Conservation (phyloP, 2,888 invertebrate genomes). For the Branchipolynoe longqiensis region DNA sequence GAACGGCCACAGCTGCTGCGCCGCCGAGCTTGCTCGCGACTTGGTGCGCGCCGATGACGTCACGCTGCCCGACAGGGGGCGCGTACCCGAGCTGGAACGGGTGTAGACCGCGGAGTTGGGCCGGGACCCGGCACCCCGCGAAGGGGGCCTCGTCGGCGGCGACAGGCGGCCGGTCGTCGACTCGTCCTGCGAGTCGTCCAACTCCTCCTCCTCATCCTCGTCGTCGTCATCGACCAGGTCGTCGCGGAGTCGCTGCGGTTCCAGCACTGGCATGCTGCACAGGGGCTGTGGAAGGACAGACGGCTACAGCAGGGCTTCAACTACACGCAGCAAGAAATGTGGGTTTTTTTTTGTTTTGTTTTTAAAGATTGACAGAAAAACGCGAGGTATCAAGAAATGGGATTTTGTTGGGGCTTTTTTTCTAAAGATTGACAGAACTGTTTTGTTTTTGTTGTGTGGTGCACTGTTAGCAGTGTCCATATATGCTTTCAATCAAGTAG, state of each 20-base stretch:
- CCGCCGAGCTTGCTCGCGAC: conserved; percentile 55
- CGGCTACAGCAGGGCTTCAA: too few relatives aligned
- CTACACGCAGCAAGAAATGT: too few relatives aligned
- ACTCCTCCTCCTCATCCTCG: conserved; percentile 71
- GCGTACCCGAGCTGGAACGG: conserved; percentile 64
- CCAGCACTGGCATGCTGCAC: conserved; percentile 74
- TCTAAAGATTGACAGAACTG: too few relatives aligned
- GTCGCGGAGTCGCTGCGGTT: conserved; percentile 67
- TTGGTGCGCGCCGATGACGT: conserved; percentile 63
- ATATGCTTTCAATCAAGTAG: too few relatives aligned
- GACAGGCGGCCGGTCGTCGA: conserved; percentile 4
- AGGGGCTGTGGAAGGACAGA: conserved; percentile 72
- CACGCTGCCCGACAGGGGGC: conserved; percentile 69
- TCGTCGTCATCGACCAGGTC: conserved; percentile 67
- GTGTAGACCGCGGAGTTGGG: conserved; percentile 64
- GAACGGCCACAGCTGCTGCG: conserved; percentile 1
- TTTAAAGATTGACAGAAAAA: too few relatives aligned
- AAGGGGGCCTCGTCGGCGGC: too few relatives aligned
- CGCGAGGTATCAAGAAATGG: too few relatives aligned
- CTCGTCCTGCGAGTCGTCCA: conserved; percentile 18
- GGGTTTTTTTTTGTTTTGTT: too few relatives aligned
- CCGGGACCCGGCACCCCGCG: too few relatives aligned
- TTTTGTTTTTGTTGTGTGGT: too few relatives aligned
- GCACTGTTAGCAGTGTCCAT: too few relatives aligned
- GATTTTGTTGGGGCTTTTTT: too few relatives aligned